A percentile compares a stretch with the other conserved stretches of the same genome.
These are phyloP conservation scores for Scarus forsteni DNA, from an alignment of 2,797 vertebrate genomes.

Conservation along the genomic window DNA sequence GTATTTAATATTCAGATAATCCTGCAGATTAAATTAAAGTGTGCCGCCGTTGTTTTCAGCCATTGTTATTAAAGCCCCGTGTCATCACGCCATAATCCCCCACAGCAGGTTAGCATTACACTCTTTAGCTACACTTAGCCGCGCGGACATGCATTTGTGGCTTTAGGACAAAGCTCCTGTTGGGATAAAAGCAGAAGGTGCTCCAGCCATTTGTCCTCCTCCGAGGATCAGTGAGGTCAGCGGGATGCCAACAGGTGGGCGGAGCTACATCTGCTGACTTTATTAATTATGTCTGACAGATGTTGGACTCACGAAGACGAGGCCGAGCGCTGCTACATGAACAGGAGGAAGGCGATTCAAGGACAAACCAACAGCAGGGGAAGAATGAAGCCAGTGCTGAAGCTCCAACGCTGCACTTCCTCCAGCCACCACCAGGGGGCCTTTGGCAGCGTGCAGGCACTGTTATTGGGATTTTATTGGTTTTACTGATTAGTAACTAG, in stretches of 20 bases:
- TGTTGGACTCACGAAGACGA: conserved; percentile 50
- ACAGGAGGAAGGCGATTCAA: no score
- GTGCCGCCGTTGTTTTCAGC: conserved; percentile 84
- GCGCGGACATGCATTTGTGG: conserved; percentile 80
- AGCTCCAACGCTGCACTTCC: no score
- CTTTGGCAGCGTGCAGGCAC: no score
- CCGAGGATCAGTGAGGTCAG: conserved; percentile 26
- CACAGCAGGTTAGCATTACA: conserved; percentile 85
- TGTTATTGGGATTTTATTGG: no score
- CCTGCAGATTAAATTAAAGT: conserved; percentile 86
- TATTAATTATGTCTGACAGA: conserved; percentile 74
- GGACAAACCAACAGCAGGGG: no score
- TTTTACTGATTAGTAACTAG: no score
- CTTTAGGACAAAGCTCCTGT: conserved; percentile 82
- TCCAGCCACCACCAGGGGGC: no score
- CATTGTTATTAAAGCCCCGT: conserved; percentile 73
- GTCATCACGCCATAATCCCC: conserved; percentile 78
- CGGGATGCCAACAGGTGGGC: conserved; percentile 64
- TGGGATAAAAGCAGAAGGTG: conserved; percentile 82
- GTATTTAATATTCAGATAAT: conserved; percentile 87
- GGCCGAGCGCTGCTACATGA: no score
- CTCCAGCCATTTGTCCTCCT: conserved; percentile 44
- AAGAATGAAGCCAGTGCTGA: no score
- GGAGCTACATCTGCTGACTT: conserved; percentile 65
- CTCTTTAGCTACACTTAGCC: conserved; percentile 84